Percentiles rank a stretch among this genome's conserved stretches.
These are phyloP conservation scores for Strix occidentalis DNA, from an alignment of 2,797 vertebrate genomes.

Conservation along the genomic window DNA sequence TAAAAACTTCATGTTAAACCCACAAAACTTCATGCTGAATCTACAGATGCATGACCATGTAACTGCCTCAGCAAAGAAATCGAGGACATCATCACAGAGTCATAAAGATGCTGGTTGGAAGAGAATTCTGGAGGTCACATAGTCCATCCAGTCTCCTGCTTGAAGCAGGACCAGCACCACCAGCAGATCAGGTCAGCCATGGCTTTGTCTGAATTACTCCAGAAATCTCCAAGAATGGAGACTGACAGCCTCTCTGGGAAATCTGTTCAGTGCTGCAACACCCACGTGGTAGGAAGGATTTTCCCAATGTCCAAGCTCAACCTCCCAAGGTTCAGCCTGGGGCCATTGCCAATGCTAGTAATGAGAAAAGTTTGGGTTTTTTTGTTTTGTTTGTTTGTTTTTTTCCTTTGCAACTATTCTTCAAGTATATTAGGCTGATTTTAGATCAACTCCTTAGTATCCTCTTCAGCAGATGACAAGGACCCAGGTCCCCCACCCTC, in stretches of 20 bases:
- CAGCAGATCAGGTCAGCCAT: neutral
- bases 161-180: neutral
- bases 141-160: neutral
- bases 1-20: neutral
- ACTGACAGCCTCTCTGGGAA: neutral
- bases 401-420: neutral
- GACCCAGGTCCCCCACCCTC: accelerated
- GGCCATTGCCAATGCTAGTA: accelerated
- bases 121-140: neutral
- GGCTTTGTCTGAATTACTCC: neutral
- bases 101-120: neutral
- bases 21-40: neutral
- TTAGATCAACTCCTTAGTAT: neutral
- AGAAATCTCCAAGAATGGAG: neutral
- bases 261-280: neutral
- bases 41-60: accelerated
- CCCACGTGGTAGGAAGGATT: neutral
- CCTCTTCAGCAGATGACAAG: neutral
- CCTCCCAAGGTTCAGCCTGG: neutral
- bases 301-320: neutral
- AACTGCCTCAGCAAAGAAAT: neutral
- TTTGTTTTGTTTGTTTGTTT: neutral
- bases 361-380: accelerated
- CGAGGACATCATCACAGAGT: accelerated
- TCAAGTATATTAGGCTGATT: neutral